phyloP scores from a whole-genome alignment of 2,888 invertebrate species.

The Epinotia bilunana region DNA sequence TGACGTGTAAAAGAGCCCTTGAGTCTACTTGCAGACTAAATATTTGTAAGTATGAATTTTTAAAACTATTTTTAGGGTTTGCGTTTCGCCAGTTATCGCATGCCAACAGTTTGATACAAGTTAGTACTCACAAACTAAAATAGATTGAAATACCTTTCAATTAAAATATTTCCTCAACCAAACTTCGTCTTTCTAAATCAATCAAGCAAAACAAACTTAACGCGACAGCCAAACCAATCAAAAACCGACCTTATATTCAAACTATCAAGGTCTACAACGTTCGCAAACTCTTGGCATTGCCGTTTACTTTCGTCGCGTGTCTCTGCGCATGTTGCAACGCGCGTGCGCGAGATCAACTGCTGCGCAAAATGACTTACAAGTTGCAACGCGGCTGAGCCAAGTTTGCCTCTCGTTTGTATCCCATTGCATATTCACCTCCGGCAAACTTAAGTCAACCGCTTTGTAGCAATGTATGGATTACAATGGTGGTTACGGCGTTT shows the following conservation, averaged over 20 bases:
- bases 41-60: no score
- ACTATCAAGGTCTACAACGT: not conserved
- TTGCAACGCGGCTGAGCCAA: not conserved
- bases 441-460: not conserved
- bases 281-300: not conserved
- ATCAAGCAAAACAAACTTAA: not conserved
- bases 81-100: not conserved
- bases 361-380: not conserved
- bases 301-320: conserved; percentile 28
- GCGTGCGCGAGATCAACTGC: conserved; percentile 14
- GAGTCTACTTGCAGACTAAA: no score
- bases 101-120: not conserved
- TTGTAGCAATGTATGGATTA: not conserved
- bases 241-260: not conserved
- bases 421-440: not conserved
- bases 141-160: not conserved
- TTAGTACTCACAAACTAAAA: not conserved
- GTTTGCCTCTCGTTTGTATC: not conserved
- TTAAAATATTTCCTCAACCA: conserved; percentile 4
- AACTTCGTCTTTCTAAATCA: conserved; percentile 11
- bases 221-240: not conserved
- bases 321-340: conserved; percentile 24
- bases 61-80: no score
- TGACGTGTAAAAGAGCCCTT: no score
- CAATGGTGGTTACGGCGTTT: not conserved